Percentiles rank a stretch among this genome's conserved stretches.
Conservation (phyloP, 2,797 vertebrate genomes). For the Eidolon dupreanum region DNA sequence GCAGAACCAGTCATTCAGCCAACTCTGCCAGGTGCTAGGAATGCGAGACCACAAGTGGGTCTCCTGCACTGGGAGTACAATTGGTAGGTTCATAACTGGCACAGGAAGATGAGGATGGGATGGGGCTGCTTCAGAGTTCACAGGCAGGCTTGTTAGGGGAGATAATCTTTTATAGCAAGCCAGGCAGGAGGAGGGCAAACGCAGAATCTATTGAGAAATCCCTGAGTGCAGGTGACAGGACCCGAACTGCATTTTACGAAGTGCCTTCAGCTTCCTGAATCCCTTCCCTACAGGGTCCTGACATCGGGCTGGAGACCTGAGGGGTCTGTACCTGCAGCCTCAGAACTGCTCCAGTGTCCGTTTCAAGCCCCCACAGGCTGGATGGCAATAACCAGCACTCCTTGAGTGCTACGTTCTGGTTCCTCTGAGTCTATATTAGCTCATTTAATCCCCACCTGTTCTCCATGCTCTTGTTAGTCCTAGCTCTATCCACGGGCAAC, state of each 20-base stretch:
- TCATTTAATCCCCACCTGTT: neutral
- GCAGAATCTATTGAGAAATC: neutral
- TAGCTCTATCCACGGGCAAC: neutral
- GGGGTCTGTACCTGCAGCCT: neutral
- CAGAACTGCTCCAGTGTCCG: neutral
- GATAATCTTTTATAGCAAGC: neutral
- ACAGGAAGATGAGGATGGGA: neutral
- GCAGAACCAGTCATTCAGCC: neutral
- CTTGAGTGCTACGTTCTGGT: no score
- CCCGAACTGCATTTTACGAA: neutral
- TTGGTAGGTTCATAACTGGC: neutral
- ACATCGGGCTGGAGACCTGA: neutral
- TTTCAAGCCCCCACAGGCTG: neutral
- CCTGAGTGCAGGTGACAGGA: neutral
- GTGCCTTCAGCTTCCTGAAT: neutral
- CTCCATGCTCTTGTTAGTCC: neutral
- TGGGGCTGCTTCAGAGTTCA: neutral
- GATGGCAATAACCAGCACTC: neutral
- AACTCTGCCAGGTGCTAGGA: neutral
- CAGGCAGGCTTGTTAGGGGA: neutral
- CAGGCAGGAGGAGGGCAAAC: neutral
- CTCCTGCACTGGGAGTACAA: neutral
- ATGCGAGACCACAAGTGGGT: accelerated
- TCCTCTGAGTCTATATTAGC: constrained; percentile 83
- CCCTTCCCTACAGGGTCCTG: no score